These are phyloP conservation scores for Pyrgus malvae DNA, from an alignment of 2,888 invertebrate species.

Conservation along the genomic window DNA sequence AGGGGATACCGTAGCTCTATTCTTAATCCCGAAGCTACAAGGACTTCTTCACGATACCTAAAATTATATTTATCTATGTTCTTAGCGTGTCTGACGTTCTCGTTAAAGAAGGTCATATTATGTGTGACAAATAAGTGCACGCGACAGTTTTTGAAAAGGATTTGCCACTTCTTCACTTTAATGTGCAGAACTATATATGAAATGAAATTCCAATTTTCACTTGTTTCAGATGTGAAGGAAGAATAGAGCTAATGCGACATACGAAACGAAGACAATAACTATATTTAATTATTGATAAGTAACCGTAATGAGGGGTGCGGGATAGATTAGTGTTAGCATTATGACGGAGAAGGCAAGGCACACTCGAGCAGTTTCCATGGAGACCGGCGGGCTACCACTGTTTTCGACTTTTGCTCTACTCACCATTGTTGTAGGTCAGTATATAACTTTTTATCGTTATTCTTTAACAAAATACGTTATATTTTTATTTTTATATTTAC, in stretches of 20 bases:
- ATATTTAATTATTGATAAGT: conserved; percentile 40
- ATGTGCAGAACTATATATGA: too few species aligned
- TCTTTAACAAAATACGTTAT: too few species aligned
- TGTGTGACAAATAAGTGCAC: too few species aligned
- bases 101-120: too few species aligned
- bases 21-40: too few species aligned
- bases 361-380: conserved; percentile 62
- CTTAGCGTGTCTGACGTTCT: too few species aligned
- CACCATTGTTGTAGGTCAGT: conserved; percentile 74
- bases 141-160: too few species aligned
- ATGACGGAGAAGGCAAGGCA: conserved; percentile 59
- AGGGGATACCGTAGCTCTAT: too few species aligned
- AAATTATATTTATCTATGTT: too few species aligned
- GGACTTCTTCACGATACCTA: too few species aligned
- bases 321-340: conserved; percentile 43
- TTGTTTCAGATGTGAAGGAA: conserved; percentile 24
- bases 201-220: neutral
- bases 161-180: too few species aligned
- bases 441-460: neutral
- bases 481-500: neutral
- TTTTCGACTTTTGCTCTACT: conserved; percentile 74
- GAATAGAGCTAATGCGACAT: conserved; percentile 4
- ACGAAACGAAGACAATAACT: conserved; percentile 38
- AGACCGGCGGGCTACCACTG: conserved; percentile 68
- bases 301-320: conserved; percentile 49